These are phyloP conservation scores for Xanthostigma xanthostigma DNA, from an alignment of 2,888 invertebrate genomes.

Conservation along the genomic window DNA sequence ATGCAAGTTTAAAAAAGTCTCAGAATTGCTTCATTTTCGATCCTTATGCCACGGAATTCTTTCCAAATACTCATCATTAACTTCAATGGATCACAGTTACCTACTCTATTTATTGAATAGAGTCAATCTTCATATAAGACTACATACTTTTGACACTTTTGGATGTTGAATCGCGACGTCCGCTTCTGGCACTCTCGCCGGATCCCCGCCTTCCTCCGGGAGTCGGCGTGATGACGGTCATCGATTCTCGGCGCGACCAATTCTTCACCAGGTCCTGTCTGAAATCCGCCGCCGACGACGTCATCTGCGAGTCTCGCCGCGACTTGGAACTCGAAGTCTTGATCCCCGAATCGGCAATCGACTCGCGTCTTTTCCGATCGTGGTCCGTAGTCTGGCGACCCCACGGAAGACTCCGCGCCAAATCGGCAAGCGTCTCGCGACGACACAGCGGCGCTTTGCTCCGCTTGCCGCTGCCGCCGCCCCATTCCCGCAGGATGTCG, in stretches of 20 bases:
- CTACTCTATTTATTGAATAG: too few relatives aligned
- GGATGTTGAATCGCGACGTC: constrained; percentile 45
- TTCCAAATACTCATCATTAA: too few relatives aligned
- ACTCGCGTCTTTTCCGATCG: constrained; percentile 63
- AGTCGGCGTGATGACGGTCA: constrained; percentile 30
- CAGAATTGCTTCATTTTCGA: too few relatives aligned
- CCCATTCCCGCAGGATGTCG: constrained; percentile 79
- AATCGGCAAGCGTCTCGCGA: constrained; percentile 74
- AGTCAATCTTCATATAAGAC: too few relatives aligned
- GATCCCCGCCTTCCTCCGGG: constrained; percentile 40
- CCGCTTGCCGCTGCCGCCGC: constrained; percentile 40
- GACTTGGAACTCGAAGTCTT: constrained; percentile 51
- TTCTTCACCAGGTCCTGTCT: constrained; percentile 54
- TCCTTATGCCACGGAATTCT: too few relatives aligned
- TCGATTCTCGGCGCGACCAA: constrained; percentile 50
- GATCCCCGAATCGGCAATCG: constrained; percentile 75
- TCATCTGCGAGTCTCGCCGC: constrained; percentile 54
- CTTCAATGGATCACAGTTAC: too few relatives aligned
- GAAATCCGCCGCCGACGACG: constrained; percentile 44
- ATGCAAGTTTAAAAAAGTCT: too few relatives aligned
- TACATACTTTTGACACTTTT: constrained; percentile 12
- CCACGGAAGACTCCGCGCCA: constrained; percentile 75
- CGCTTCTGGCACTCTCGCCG: constrained; percentile 47
- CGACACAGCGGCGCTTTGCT: constrained; percentile 57
- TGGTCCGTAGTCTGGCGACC: constrained; percentile 46